Conservation (phyloP, 1,140 invertebrate genomes). For the Samia ricini region DNA sequence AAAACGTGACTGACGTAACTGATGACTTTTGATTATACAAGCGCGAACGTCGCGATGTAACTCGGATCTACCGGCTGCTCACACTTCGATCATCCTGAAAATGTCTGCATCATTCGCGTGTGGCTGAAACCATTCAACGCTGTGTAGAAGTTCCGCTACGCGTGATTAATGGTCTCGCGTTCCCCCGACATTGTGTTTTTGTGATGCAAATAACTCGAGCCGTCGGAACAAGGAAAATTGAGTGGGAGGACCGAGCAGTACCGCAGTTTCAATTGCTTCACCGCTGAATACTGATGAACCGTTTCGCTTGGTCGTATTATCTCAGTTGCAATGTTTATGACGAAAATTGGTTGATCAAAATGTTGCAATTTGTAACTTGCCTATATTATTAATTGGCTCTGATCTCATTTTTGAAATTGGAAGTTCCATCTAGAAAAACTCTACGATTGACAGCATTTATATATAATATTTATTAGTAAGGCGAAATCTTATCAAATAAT, state of each 20-base stretch:
- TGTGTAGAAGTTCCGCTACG: constrained; percentile 57
- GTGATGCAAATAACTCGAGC: constrained; percentile 74
- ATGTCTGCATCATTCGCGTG: constrained; percentile 70
- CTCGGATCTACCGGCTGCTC: not conserved
- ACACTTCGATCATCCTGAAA: constrained; percentile 48
- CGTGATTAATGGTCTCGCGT: constrained; percentile 71
- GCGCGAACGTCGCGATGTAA: constrained; percentile 18
- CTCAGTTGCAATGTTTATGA: constrained; percentile 50
- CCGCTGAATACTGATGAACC: constrained; percentile 73
- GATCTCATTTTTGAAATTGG: not conserved
- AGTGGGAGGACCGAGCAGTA: constrained; percentile 62
- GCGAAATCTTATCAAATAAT: no score
- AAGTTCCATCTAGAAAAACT: not conserved
- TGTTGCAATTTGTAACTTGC: constrained; percentile 22
- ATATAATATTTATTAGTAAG: no score
- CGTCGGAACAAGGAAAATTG: constrained; percentile 73
- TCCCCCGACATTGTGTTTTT: constrained; percentile 73
- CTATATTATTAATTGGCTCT: constrained; percentile 2
- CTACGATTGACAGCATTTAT: no score
- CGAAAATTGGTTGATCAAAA: constrained; percentile 38
- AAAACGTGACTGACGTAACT: constrained; percentile 21
- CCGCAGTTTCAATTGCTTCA: constrained; percentile 71
- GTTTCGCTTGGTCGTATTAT: constrained; percentile 57
- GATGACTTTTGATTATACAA: constrained; percentile 15
- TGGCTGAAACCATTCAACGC: constrained; percentile 59